These are phyloP conservation scores for Corynorhinus townsendii DNA, from an alignment of 2,113 vertebrate genomes.

Conservation along the genomic window DNA sequence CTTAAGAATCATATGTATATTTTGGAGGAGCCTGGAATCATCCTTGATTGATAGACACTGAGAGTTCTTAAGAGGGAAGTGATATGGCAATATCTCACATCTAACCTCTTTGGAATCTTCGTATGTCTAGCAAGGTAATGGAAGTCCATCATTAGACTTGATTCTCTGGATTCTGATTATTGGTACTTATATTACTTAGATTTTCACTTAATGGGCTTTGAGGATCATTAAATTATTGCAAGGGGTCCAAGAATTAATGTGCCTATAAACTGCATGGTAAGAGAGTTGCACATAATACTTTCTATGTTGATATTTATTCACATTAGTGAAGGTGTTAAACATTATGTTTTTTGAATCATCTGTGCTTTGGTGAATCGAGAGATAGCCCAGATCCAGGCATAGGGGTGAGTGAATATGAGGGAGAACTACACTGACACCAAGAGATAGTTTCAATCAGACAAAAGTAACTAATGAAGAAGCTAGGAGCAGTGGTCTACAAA, in stretches of 20 bases:
- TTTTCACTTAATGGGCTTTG: neutral
- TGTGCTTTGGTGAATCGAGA: neutral
- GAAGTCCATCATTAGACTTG: neutral
- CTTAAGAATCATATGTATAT: neutral
- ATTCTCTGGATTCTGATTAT: neutral
- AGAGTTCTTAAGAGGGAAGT: neutral
- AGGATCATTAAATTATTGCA: neutral
- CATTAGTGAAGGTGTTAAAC: neutral
- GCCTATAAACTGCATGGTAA: neutral
- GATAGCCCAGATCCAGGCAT: neutral
- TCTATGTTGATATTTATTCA: neutral
- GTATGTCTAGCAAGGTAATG: neutral
- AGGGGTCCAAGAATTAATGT: neutral
- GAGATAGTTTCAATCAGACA: neutral
- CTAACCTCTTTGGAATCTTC: neutral
- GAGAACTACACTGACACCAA: neutral
- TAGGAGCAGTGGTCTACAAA: neutral
- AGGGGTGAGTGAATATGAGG: neutral
- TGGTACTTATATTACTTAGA: neutral
- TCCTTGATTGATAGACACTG: neutral
- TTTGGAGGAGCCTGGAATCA: neutral
- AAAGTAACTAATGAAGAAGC: neutral
- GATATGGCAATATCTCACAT: neutral
- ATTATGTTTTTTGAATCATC: neutral
- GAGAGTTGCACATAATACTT: neutral